Conservation (phyloP, 2,113 vertebrate genomes). For the Tichodroma muraria region DNA sequence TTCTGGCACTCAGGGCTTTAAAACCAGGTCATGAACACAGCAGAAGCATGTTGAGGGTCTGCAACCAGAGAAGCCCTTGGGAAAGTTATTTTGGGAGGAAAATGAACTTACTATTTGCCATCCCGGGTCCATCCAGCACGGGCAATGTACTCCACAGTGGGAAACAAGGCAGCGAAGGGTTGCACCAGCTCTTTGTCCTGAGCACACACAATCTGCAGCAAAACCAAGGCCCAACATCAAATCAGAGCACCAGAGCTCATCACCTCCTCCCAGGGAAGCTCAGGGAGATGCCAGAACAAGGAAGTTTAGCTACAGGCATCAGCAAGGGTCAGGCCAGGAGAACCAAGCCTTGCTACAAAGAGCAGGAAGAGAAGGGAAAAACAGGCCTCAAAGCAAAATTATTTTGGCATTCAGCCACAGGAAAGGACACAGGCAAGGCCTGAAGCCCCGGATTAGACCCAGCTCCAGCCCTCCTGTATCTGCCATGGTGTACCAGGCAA, state of each 20-base stretch:
- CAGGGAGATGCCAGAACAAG: neutral
- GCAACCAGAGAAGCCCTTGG: neutral
- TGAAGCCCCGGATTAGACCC: neutral
- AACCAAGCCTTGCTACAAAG: neutral
- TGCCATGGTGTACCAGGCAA: neutral
- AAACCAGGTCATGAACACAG: neutral
- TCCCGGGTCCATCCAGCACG: conserved; percentile 94
- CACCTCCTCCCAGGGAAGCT: neutral
- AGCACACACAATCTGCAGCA: conserved; percentile 77
- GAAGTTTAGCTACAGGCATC: neutral
- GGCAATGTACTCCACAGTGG: conserved; percentile 89
- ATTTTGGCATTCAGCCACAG: neutral
- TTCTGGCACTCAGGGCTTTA: neutral
- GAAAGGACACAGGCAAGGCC: neutral
- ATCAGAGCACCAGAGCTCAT: neutral
- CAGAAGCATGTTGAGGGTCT: fast-evolving
- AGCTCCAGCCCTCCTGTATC: neutral
- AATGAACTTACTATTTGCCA: conserved; percentile 83
- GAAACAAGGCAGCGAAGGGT: conserved; percentile 84
- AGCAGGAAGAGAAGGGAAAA: neutral
- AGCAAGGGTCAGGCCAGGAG: neutral
- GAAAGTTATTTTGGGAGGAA: neutral
- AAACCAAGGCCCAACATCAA: neutral
- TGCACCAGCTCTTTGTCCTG: conserved; percentile 89
- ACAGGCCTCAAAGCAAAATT: neutral